Percentiles rank a stretch among this genome's conserved stretches.
Conservation (phyloP, 2,888 invertebrate species). For the Blomia tropicalis region DNA sequence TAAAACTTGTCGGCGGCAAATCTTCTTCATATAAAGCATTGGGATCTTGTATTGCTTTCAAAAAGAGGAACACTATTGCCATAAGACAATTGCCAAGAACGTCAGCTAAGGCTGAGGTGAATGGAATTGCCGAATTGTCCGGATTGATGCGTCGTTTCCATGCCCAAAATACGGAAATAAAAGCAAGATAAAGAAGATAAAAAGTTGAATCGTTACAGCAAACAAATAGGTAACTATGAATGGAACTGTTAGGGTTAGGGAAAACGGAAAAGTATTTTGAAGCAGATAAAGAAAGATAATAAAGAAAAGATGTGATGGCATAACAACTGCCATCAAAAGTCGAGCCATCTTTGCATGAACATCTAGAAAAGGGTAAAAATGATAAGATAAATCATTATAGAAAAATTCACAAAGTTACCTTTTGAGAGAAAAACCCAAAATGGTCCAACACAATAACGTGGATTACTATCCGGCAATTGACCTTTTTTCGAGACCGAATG, state of each 20-base stretch:
- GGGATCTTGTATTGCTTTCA: slow-evolving; percentile 15
- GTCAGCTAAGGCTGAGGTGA: no score
- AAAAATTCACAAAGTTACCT: background rate
- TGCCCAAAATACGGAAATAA: slow-evolving; percentile 36
- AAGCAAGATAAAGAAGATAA: slow-evolving; percentile 35
- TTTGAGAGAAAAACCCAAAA: slow-evolving; percentile 3
- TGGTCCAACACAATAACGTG: slow-evolving; percentile 18
- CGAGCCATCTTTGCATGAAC: slow-evolving; percentile 23
- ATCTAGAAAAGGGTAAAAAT: slow-evolving; percentile 5
- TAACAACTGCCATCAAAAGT: slow-evolving; percentile 18
- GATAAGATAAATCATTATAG: background rate
- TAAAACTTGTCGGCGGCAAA: no score
- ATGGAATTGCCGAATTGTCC: no score
- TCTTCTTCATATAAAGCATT: no score
- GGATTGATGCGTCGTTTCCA: slow-evolving; percentile 37
- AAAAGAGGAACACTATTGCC: slow-evolving; percentile 15
- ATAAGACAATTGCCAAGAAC: slow-evolving; percentile 36
- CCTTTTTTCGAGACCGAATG: slow-evolving; percentile 47
- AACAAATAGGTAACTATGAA: slow-evolving; percentile 19
- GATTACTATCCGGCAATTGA: slow-evolving; percentile 36
- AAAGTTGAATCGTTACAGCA: slow-evolving; percentile 33
- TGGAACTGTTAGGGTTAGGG: background rate
- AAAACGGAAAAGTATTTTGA: slow-evolving; percentile 11
- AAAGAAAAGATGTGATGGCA: slow-evolving; percentile 23
- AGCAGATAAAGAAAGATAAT: slow-evolving; percentile 12